Base-by-base conservation (phyloP, 2,113 vertebrate species). In the Casuarius casuarius region DNA sequence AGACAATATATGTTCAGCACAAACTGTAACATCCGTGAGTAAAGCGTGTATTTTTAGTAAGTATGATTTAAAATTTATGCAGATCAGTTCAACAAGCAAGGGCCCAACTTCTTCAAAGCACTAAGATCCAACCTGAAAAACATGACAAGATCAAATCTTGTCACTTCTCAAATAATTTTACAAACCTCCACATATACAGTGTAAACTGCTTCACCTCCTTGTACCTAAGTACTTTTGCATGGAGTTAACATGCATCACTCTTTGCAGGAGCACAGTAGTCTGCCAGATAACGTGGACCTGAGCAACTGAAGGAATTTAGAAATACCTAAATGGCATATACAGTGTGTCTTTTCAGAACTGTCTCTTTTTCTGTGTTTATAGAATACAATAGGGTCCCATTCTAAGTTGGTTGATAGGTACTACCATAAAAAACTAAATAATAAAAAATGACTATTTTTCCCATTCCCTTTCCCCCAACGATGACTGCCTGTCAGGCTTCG, bases 71-170 rank as follows among this genome's bases (percentile, higher is more conserved):
- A 92, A 92, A 93, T 72, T 48, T 79, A 96, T 91, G 91, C 70
- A 91, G 48, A 95, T 9, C 8, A 89, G 12, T n/a, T 81, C 88
- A 70, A 84, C 83, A 54, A 92, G 81, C 85, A 65, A 84, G 20
- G 61, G 29, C 76, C 90, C 83, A 85, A 79, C 65, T 87, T 68
- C 96, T 94, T 95, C 95, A 95, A 96, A 96, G 92, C 91, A 76
- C 15, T 71, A 59, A 11, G 11, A 52, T 49, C 54, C 74, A 88
- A 48, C 83, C 86, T 0, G 0, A 76, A 67, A 96, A 93, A 52
- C 61, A 72, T 1, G 38, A 75, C 71, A 51, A 78, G 66, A 78
- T 91, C 70, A 82, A 85, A 82, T 54, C 77, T 94, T 76, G 62
- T 82, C 70, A 35, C 54, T 76, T 75, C 70, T 89, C 76, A 8